A percentile compares a stretch with the other conserved stretches of the same genome.
These are phyloP conservation scores for Drosophila rhopaloa DNA, from an alignment of 1,140 invertebrate genomes.

Conservation along the genomic window DNA sequence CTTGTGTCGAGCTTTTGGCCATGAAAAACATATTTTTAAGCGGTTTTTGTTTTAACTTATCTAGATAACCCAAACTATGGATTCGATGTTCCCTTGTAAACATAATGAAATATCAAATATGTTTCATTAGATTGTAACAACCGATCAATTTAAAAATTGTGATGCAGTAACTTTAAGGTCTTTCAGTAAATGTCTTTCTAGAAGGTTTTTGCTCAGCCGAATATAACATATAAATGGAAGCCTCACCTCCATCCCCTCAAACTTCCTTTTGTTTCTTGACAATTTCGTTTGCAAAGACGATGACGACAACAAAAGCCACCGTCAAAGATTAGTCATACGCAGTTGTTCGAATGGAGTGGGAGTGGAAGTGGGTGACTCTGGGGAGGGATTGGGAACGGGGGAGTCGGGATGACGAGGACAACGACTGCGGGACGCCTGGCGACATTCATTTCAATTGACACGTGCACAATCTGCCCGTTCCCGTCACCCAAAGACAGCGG, in stretches of 20 bases:
- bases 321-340: constrained; percentile 79
- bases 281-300: constrained; percentile 59
- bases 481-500: constrained; percentile 46
- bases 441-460: constrained; percentile 78
- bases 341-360: constrained; percentile 35
- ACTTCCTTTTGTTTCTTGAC: constrained; percentile 45
- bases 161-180: neutral
- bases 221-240: neutral
- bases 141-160: neutral
- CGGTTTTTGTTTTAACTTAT: no score
- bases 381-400: constrained; percentile 1
- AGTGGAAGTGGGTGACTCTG: constrained; percentile 19
- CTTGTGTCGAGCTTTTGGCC: no score
- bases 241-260: neutral
- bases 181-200: neutral
- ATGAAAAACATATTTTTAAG: no score
- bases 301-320: constrained; percentile 56
- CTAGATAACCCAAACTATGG: no score
- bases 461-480: constrained; percentile 45
- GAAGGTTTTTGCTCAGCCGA: constrained; percentile 29
- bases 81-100: no score
- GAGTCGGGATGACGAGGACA: constrained; percentile 34
- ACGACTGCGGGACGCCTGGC: constrained; percentile 71
- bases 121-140: no score
- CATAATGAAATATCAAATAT: no score